A percentile compares a stretch with the other conserved stretches of the same genome.
phyloP scores from a whole-genome alignment of 2,797 vertebrate species.

The Hydrolagus colliei region DNA sequence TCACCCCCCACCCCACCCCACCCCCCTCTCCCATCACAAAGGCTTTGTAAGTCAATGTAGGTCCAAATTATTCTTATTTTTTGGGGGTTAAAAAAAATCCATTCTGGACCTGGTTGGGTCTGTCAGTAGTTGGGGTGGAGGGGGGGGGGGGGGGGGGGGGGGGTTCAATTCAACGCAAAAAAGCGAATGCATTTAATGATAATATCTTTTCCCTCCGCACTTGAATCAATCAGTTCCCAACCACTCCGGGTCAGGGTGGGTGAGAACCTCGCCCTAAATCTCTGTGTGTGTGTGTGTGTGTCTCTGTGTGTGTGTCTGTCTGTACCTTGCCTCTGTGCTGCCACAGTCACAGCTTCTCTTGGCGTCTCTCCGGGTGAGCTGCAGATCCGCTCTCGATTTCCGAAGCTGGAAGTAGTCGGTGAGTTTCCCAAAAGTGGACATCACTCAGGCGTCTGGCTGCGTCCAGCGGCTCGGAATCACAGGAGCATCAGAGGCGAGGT shows the following conservation, averaged over 20 bases:
- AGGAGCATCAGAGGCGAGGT: neutral
- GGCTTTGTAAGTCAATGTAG: too few species aligned
- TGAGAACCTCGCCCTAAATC: neutral
- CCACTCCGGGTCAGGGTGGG: neutral
- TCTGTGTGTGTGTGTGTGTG: neutral
- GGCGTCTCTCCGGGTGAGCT: conserved; percentile 56
- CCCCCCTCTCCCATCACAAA: too few species aligned
- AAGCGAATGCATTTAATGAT: neutral
- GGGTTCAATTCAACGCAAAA: neutral
- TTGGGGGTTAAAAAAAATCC: too few species aligned
- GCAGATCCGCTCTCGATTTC: conserved; percentile 77
- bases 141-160: too few species aligned
- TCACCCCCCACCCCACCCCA: too few species aligned
- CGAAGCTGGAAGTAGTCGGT: conserved; percentile 84
- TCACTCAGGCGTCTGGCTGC: conserved; percentile 43
- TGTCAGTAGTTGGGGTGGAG: too few species aligned
- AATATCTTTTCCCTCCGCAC: neutral
- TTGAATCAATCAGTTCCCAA: neutral
- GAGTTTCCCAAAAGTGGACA: conserved; percentile 87
- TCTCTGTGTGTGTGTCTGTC: neutral
- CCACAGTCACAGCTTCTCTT: conserved; percentile 78
- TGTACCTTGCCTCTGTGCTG: conserved; percentile 81
- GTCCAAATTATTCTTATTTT: too few species aligned
- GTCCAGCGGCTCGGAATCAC: neutral
- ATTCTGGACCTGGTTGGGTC: neutral